Evolutionary conservation across 2,888 invertebrate genomes (phyloP).

Genomic region (Drosophila mercatorum): DNA sequence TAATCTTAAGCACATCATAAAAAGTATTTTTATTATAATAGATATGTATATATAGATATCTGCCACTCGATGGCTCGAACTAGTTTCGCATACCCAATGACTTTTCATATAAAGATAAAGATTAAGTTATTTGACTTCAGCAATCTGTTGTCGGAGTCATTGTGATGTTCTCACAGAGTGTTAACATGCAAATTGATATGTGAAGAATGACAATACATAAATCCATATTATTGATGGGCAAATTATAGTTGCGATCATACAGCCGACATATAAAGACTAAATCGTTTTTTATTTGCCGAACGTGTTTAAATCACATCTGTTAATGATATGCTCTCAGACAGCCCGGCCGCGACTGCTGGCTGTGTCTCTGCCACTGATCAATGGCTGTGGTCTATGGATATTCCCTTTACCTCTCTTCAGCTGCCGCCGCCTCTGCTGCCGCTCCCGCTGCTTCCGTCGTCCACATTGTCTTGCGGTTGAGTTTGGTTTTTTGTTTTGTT

Average conservation of each 20-base stretch:
- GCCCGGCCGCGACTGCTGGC: constrained; percentile 4
- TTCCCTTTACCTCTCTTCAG: neutral
- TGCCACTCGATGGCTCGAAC: neutral
- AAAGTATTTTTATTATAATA: neutral
- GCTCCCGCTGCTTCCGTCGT: constrained; percentile 20
- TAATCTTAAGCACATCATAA: constrained; percentile 4
- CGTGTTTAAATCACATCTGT: constrained; percentile 58
- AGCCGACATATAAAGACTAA: constrained; percentile 35
- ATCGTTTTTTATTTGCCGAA: constrained; percentile 43
- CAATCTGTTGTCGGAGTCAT: constrained; percentile 70
- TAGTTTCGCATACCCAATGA: constrained; percentile 27
- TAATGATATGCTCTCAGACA: constrained; percentile 51
- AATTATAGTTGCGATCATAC: constrained; percentile 44
- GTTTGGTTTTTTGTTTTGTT: constrained; percentile 41
- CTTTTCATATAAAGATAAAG: constrained; percentile 37
- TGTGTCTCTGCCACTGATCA: constrained; percentile 3
- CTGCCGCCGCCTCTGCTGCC: neutral
- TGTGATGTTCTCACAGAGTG: constrained; percentile 49
- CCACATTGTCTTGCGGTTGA: constrained; percentile 48
- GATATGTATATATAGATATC: neutral
- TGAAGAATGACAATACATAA: constrained; percentile 38
- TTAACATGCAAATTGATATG: constrained; percentile 74
- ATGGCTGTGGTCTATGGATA: constrained; percentile 46
- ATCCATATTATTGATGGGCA: constrained; percentile 30
- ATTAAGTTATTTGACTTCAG: constrained; percentile 43